These are phyloP conservation scores for Pheosia gnoma DNA, from an alignment of 2,888 invertebrate genomes.

Conservation along the genomic window DNA sequence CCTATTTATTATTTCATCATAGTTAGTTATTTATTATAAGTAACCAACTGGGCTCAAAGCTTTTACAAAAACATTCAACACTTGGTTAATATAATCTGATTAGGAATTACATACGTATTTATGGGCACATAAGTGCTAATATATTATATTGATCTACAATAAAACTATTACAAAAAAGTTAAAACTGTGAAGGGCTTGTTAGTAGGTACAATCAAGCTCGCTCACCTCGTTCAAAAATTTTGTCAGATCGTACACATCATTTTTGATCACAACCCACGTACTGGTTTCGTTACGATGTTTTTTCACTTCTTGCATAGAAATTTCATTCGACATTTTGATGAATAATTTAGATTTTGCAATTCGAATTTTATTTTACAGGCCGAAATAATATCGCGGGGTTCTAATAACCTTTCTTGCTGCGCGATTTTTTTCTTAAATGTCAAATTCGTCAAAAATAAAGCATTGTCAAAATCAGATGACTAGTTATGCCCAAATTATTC, in stretches of 20 bases:
- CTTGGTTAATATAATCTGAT: background rate
- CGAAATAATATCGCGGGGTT: background rate
- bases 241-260: slow-evolving; percentile 92
- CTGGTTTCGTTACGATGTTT: slow-evolving; percentile 79
- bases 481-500: background rate
- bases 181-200: background rate
- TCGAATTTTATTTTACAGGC: slow-evolving; percentile 19
- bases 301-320: slow-evolving; percentile 86
- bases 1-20: too few species aligned
- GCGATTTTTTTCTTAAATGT: slow-evolving; percentile 1
- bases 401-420: background rate
- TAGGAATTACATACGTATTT: too few species aligned
- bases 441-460: background rate
- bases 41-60: too few species aligned
- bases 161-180: slow-evolving; percentile 1
- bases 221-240: slow-evolving; percentile 89
- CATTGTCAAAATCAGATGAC: slow-evolving; percentile 5
- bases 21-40: too few species aligned
- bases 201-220: background rate
- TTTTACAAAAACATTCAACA: background rate
- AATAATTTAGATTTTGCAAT: slow-evolving; percentile 7
- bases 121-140: too few species aligned
- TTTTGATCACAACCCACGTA: slow-evolving; percentile 90
- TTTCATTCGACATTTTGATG: slow-evolving; percentile 65
- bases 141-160: background rate